These are phyloP conservation scores for Drosophila bifasciata DNA, from an alignment of 1,140 invertebrate species.

Conservation along the genomic window DNA sequence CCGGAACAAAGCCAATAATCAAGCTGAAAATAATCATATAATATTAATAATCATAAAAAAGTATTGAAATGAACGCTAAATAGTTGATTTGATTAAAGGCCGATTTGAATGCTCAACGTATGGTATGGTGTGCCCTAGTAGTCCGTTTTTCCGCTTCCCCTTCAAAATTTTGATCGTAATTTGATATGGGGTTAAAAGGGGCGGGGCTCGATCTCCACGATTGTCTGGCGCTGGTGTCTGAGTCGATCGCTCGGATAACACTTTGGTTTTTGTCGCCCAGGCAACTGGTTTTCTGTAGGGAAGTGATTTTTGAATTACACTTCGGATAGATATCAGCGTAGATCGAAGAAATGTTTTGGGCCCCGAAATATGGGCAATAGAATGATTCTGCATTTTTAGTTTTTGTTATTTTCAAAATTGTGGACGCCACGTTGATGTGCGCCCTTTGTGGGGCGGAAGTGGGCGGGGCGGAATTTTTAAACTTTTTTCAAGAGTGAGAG, in stretches of 20 bases:
- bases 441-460: too few species aligned
- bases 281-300: conserved; percentile 31
- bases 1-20: conserved; percentile 78
- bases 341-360: neutral
- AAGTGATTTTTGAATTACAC: conserved; percentile 14
- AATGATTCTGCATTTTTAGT: too few species aligned
- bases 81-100: conserved; percentile 79
- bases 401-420: too few species aligned
- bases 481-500: too few species aligned
- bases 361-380: too few species aligned
- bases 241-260: conserved; percentile 13
- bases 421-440: too few species aligned
- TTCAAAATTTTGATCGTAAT: conserved; percentile 62
- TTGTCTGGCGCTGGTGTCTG: conserved; percentile 36
- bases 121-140: conserved; percentile 4
- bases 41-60: conserved; percentile 83
- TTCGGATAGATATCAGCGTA: too few species aligned
- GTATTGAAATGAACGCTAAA: conserved; percentile 77
- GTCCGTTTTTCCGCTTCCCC: too few species aligned
- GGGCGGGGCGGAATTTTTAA: too few species aligned
- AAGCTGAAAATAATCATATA: conserved; percentile 71
- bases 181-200: conserved; percentile 78
- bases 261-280: conserved; percentile 3
- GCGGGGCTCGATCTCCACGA: conserved; percentile 21
- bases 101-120: conserved; percentile 29